phyloP scores from a whole-genome alignment of 1,140 invertebrate genomes.

The Micrasema longulum region DNA sequence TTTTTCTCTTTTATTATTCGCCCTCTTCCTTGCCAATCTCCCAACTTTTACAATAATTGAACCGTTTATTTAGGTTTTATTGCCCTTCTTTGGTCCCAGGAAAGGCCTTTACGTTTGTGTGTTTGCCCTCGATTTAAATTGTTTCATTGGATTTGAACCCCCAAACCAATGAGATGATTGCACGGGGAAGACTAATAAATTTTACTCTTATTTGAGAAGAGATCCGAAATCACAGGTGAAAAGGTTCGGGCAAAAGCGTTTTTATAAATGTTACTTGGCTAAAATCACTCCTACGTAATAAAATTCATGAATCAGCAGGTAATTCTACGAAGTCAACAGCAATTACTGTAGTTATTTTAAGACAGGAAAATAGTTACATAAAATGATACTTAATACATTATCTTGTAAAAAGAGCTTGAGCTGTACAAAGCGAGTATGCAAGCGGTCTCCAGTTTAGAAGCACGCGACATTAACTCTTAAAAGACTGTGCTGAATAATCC shows the following conservation, averaged over 20 bases:
- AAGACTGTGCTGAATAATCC: no score
- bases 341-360: no score
- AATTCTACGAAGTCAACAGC: no score
- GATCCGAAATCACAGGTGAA: slow-evolving; percentile 6
- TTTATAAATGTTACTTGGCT: no score
- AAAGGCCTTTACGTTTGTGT: slow-evolving; percentile 40
- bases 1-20: slow-evolving; percentile 41
- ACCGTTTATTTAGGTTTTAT: slow-evolving; percentile 55
- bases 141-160: slow-evolving; percentile 49
- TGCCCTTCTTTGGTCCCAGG: slow-evolving; percentile 36
- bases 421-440: neutral
- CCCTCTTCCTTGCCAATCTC: slow-evolving; percentile 31
- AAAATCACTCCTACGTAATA: no score
- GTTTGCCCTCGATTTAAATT: slow-evolving; percentile 51
- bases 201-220: slow-evolving; percentile 9
- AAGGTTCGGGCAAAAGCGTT: neutral
- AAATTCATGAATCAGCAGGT: no score
- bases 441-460: slow-evolving; percentile 12
- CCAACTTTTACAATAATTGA: slow-evolving; percentile 55
- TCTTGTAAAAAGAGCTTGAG: neutral
- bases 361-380: no score
- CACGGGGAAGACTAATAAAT: slow-evolving; percentile 29
- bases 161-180: slow-evolving; percentile 16
- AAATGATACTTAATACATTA: neutral
- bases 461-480: slow-evolving; percentile 31